Percentiles rank a stretch among this genome's conserved stretches.
These are phyloP conservation scores for Ophonus ardosiacus DNA, from an alignment of 2,888 invertebrate species.

Conservation along the genomic window DNA sequence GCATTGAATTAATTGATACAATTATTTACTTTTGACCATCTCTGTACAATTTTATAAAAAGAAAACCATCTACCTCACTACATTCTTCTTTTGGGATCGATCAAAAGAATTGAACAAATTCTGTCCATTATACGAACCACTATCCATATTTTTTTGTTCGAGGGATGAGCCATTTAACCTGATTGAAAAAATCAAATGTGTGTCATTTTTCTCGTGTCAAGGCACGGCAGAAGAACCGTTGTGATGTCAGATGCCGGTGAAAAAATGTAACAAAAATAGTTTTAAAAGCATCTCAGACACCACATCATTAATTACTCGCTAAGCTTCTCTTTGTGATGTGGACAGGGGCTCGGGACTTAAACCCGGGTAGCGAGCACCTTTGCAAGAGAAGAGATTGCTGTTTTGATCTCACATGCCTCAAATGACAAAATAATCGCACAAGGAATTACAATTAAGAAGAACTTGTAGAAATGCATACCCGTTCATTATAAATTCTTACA, in stretches of 20 bases:
- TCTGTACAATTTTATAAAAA: not conserved
- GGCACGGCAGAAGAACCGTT: constrained; percentile 35
- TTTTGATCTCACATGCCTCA: constrained; percentile 30
- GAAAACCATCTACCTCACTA: not conserved
- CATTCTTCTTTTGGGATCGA: not conserved
- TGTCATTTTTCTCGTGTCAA: constrained; percentile 55
- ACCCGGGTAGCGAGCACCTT: constrained; percentile 8
- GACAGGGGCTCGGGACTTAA: constrained; percentile 53
- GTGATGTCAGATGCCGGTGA: constrained; percentile 42
- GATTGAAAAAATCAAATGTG: constrained; percentile 45
- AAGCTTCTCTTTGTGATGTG: constrained; percentile 57
- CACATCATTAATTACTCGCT: constrained; percentile 58
- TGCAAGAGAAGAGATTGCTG: constrained; percentile 22
- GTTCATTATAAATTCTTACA: not conserved
- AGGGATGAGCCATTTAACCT: constrained; percentile 37
- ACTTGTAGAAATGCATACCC: no score
- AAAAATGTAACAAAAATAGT: constrained; percentile 52
- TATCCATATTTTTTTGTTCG: constrained; percentile 15
- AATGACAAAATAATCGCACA: constrained; percentile 31
- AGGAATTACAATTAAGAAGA: not conserved
- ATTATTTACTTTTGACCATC: no score
- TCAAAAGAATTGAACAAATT: constrained; percentile 18
- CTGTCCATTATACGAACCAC: not conserved
- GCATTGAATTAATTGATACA: no score
- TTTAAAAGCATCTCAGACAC: constrained; percentile 29